Evolutionary conservation across 2,888 invertebrate species (phyloP), one percentile per base, ranked within the genome.

Genomic region (Phorcus lineatus): DNA sequence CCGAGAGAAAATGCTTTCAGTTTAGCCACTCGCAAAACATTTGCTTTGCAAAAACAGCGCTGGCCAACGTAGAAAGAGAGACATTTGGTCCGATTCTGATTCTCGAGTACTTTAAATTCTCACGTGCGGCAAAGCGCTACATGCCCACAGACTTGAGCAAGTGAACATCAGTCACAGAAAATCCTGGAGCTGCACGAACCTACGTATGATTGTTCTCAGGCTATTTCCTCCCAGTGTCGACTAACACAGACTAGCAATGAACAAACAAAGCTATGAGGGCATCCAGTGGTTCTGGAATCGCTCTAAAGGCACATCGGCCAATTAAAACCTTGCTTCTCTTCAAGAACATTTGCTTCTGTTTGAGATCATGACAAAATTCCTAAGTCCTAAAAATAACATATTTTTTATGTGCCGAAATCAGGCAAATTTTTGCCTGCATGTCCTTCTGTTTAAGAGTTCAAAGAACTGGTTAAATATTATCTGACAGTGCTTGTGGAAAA

Each of bases 41-140:
- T 70, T 70, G 70, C 70, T 36, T 70, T 70, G 70, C 31, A 70
- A 70, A 70, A 70, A 70, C 36, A 70, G 36, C 40, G 28, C 36
- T 16, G 36, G 16, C 70, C 40, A 40, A 70, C 70, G 36, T n/a
- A 31, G 28, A 62, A 62, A 24, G 28, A 28, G 62, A 62, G 40
- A 70, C 70, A 36, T 36, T 70, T 36, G 40, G 40, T 17, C 28
- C 6, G 36, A 36, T 36, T 36, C 70, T 70, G 70, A 70, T 70
- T 70, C 70, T 70, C n/a, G 19, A n/a, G 19, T 40, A 70, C 70
- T 70, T 40, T 4, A 70, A 70, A 36, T 36, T 40, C 70, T 36
- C 70, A 70, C 70, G 70, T 70, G 70, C 70, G 19, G 19, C 28
- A 31, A 70, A 70, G 36, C 19, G 70, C 70, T 70, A 70, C 70